Conservation (phyloP, 2,113 vertebrate genomes). For the Sander lucioperca region DNA sequence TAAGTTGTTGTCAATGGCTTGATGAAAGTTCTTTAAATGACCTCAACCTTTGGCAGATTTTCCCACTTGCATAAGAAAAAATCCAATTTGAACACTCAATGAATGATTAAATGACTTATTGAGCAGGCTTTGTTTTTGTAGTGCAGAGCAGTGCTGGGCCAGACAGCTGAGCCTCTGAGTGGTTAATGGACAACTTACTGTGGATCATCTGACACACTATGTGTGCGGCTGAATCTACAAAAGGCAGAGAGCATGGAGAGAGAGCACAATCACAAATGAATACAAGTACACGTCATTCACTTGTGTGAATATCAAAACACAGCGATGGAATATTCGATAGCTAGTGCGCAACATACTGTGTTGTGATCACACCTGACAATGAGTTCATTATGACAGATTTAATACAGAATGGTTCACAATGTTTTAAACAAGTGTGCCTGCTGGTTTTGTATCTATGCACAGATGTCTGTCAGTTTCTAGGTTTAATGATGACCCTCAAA, state of each 20-base stretch:
- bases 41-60: slow-evolving; percentile 1
- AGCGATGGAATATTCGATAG: background rate
- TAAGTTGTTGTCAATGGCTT: background rate
- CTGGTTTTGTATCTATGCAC: background rate
- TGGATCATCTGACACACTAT: slow-evolving; percentile 93
- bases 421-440: background rate
- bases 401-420: background rate
- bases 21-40: background rate
- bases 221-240: slow-evolving; percentile 92
- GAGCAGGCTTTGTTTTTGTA: background rate
- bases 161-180: slow-evolving; percentile 14
- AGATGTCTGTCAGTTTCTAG: slow-evolving; percentile 16
- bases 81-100: background rate
- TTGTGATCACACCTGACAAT: slow-evolving; percentile 14
- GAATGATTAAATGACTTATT: slow-evolving; percentile 19
- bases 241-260: slow-evolving; percentile 82
- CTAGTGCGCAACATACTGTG: background rate
- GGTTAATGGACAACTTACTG: slow-evolving; percentile 89
- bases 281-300: slow-evolving; percentile 19
- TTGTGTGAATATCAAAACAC: slow-evolving; percentile 20
- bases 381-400: background rate
- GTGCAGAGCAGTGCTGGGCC: slow-evolving; percentile 36
- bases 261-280: slow-evolving; percentile 71
- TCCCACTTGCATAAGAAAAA: slow-evolving; percentile 24
- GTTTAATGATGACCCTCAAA: slow-evolving; percentile 19